Evolutionary conservation across 2,888 invertebrate species (phyloP), one percentile per base, ranked within the genome.

Genomic region (Prenolepis imparis): DNA sequence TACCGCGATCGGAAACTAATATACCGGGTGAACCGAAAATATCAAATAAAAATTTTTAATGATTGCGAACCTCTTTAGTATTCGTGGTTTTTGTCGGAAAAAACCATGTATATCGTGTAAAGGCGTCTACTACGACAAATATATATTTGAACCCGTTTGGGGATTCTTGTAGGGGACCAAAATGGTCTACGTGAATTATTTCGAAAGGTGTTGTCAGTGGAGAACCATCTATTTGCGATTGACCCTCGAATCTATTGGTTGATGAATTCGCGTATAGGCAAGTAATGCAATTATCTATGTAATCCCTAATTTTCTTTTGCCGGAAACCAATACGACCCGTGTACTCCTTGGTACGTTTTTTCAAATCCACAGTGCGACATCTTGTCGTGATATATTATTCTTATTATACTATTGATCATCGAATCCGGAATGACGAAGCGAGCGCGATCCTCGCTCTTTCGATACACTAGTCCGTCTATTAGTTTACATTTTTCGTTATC

Each of bases 251-350:
- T 0, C 15, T 5, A 36, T 70, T 3, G 3, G 55, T 1, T 0
- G 70, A 21, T 8, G 32, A 52, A 11, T 24, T 52, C 1, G 55
- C 28, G 2, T 18, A 15, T 1, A 73, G 3, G 3, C 59, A 73
- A 1, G 11, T 57, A 15, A 73, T 18, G 6, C 72, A 73, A 24
- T 73, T 73, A 5, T 73, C 72, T 1, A 73, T 21, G 8, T 73
- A 21, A n/a, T 59, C 24, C 0, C 12, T n/a, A 5, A 59, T 2
- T 39, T 15, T n/a, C 3, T 21, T 57, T 39, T 2, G 21, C 12
- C 0, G 55, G 70, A 11, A 70, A 55, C 36, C 70, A 70, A 3
- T 70, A 55, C 0, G 6, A 9, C 0, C 5, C 1, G 3, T 18
- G 2, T 9, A 52, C 3, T 0, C 48, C 48, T 18, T 52, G 2